Evolutionary conservation across 2,888 invertebrate genomes (phyloP), one percentile per base, ranked within the genome.

Genomic region (Vanessa cardui): DNA sequence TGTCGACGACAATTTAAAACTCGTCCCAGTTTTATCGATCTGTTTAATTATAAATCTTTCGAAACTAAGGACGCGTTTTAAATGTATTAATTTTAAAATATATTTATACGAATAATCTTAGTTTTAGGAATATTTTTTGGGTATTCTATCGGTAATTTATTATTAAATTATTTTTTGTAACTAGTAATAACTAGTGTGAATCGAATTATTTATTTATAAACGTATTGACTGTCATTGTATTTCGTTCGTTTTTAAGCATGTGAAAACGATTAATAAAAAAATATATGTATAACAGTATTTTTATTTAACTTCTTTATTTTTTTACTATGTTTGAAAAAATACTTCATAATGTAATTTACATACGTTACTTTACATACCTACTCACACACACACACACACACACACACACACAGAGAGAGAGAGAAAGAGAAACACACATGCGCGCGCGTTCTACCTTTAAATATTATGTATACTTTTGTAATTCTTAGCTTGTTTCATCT

Each of bases 1-100:
- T 75, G 58, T 72, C 31, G 66, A 52, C 31, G 66, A 52, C 46
- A 64, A 75, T 77, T 75, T 77, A 76, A 72, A 73, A 69, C 71
- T 70, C 71, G 72, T 73, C 72, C 73, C 68, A 65, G 72, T 75
- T 74, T 72, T 66, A 69, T 70, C 31, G 67, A 61, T 72, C 71
- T 77, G 72, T 75, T 56, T 49, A 20, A 46, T 1, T 20, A 67
- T 67, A 70, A 31, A 70, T 70, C 62, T 60, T 65, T 62, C 26
- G 70, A 68, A 66, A 52, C 62, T 69, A 70, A 21, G 59, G 64
- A 64, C 66, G 69, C 66, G 59, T 72, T 72, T 71, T 67, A 72
- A 75, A 66, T 69, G 26, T 59, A 64, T 49, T 59, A 21, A 15
- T 49, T 49, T 64, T 64, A 59, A 49, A n/a, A 20, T 20, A 16